Percentiles rank a stretch among this genome's conserved stretches.
Conservation (phyloP, 2,888 invertebrate genomes). For the Leptinotarsa rubiginosa region DNA sequence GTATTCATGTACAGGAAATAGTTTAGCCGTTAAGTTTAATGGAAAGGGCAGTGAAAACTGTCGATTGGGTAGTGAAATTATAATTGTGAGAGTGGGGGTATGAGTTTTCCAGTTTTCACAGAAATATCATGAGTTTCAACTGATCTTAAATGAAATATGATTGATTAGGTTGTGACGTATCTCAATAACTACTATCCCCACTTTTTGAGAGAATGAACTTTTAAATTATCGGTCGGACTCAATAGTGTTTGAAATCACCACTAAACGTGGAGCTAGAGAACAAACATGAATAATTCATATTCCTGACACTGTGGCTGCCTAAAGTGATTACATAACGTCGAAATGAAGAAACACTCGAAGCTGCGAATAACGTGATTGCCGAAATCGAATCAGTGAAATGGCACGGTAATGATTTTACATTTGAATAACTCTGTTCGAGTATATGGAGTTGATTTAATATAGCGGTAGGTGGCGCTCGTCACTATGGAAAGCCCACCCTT, state of each 20-base stretch:
- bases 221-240: too few relatives aligned
- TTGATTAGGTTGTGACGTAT: too few relatives aligned
- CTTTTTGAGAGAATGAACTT: too few relatives aligned
- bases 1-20: not conserved
- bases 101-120: too few relatives aligned
- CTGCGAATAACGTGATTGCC: slow-evolving; percentile 39
- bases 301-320: slow-evolving; percentile 10
- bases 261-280: not conserved
- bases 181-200: too few relatives aligned
- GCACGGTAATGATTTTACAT: slow-evolving; percentile 56
- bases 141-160: too few relatives aligned
- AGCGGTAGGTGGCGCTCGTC: slow-evolving; percentile 45
- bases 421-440: slow-evolving; percentile 56
- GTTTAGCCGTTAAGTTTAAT: not conserved
- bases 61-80: not conserved
- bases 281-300: not conserved
- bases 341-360: slow-evolving; percentile 35
- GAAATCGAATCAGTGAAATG: slow-evolving; percentile 49
- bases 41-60: not conserved
- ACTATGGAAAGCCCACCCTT: slow-evolving; percentile 44
- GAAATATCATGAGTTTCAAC: too few relatives aligned
- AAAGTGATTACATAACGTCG: slow-evolving; percentile 33
- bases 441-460: slow-evolving; percentile 56
- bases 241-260: too few relatives aligned
- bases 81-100: not conserved